Percentiles rank a stretch among this genome's conserved stretches.
phyloP scores from a whole-genome alignment of 2,888 invertebrate genomes.

The Cybosia mesomella region DNA sequence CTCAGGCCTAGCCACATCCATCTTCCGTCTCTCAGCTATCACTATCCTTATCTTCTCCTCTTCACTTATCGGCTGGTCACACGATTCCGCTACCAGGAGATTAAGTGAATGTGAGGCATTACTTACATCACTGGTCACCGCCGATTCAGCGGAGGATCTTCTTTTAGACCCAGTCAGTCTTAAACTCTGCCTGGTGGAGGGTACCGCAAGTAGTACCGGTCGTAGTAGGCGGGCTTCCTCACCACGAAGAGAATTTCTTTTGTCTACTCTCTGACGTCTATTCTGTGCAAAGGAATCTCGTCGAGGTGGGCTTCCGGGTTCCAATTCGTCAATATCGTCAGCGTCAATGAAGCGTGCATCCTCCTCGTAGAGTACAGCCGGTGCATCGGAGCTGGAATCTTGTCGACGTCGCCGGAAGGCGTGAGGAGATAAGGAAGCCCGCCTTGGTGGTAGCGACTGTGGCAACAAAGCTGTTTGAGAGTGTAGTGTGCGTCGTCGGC shows the following conservation, averaged over 20 bases:
- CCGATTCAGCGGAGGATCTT: slow-evolving; percentile 71
- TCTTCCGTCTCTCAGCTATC: slow-evolving; percentile 87
- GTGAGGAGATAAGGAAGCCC: slow-evolving; percentile 86
- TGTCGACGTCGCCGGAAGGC: slow-evolving; percentile 83
- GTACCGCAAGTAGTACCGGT: slow-evolving; percentile 77
- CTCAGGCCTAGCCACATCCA: slow-evolving; percentile 80
- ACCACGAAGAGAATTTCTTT: slow-evolving; percentile 78
- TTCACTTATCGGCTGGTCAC: slow-evolving; percentile 71
- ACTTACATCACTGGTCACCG: slow-evolving; percentile 64
- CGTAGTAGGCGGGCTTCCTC: slow-evolving; percentile 80
- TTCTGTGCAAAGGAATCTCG: slow-evolving; percentile 84
- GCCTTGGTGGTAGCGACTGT: slow-evolving; percentile 82
- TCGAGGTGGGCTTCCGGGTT: slow-evolving; percentile 79
- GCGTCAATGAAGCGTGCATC: slow-evolving; percentile 87
- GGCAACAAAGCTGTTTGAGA: slow-evolving; percentile 87
- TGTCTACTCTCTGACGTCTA: slow-evolving; percentile 79
- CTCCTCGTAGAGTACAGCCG: slow-evolving; percentile 82
- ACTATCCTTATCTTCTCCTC: slow-evolving; percentile 88
- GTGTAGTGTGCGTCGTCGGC: slow-evolving; percentile 87
- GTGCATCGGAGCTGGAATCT: slow-evolving; percentile 80
- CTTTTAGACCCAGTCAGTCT: slow-evolving; percentile 65
- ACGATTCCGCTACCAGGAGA: slow-evolving; percentile 57
- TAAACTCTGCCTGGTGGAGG: slow-evolving; percentile 69
- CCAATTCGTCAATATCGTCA: slow-evolving; percentile 85
- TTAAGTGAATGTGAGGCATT: slow-evolving; percentile 55